These are phyloP conservation scores for Amblyopsis hoosieri DNA, from an alignment of 2,797 vertebrate species.

Conservation along the genomic window DNA sequence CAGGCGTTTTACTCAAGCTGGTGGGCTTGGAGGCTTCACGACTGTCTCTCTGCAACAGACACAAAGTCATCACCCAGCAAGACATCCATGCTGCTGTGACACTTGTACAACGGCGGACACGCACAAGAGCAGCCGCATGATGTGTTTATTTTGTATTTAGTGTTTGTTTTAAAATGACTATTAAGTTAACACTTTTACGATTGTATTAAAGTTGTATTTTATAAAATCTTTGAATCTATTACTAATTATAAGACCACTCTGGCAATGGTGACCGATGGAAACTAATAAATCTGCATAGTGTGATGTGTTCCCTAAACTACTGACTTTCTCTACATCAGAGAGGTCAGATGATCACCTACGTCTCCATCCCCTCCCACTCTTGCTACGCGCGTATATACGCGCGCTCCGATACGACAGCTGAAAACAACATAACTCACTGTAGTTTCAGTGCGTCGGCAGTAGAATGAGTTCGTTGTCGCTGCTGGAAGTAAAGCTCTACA, in stretches of 20 bases:
- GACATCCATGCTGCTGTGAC: conserved; percentile 63
- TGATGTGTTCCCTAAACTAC: too few relatives aligned
- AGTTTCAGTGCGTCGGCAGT: too few relatives aligned
- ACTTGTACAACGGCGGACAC: conserved; percentile 25
- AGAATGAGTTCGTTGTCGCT: background rate
- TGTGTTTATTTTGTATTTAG: background rate
- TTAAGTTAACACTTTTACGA: background rate
- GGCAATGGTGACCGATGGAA: too few relatives aligned
- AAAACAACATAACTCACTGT: background rate
- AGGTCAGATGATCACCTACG: conserved; percentile 15
- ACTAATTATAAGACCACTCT: too few relatives aligned
- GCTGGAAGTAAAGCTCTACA: background rate
- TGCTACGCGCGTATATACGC: too few relatives aligned
- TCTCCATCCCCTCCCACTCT: conserved; percentile 14
- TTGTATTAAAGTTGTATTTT: background rate
- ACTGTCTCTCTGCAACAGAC: conserved; percentile 59
- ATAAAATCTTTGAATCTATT: background rate
- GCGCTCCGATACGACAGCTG: background rate
- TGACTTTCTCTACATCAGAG: too few relatives aligned
- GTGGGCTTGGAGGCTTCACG: conserved; percentile 70
- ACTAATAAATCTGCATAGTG: too few relatives aligned
- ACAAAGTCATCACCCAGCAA: conserved; percentile 52
- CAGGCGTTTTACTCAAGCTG: conserved; percentile 53
- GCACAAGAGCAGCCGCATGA: conserved; percentile 48
- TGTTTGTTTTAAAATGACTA: background rate